phyloP scores from a whole-genome alignment of 2,113 vertebrate genomes.

The Crocuta crocuta region DNA sequence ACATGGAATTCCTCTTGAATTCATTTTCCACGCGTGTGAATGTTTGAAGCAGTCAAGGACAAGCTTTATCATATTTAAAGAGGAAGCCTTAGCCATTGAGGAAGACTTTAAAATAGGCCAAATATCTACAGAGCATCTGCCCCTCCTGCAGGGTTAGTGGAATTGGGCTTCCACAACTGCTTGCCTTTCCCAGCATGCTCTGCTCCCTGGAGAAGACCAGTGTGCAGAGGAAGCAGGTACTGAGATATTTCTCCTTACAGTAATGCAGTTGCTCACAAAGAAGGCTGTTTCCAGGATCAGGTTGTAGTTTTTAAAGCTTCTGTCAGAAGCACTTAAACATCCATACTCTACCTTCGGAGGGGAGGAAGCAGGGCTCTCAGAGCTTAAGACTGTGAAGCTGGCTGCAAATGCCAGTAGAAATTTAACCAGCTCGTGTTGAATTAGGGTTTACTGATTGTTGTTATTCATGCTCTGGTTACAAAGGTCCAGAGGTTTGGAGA shows the following conservation, averaged over 20 bases:
- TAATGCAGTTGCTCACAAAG: neutral
- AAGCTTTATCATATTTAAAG: neutral
- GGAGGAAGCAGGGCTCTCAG: neutral
- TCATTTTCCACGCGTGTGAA: neutral
- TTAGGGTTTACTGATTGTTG: neutral
- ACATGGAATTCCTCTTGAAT: neutral
- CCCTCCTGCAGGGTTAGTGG: neutral
- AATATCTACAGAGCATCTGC: neutral
- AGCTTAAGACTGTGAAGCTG: neutral
- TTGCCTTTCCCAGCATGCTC: neutral
- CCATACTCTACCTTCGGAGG: neutral
- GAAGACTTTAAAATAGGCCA: neutral
- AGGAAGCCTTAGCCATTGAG: neutral
- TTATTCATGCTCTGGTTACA: slow-evolving; percentile 24
- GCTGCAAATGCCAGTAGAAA: neutral
- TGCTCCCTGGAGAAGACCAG: neutral
- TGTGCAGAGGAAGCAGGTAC: neutral
- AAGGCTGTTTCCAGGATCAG: neutral
- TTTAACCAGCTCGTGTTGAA: slow-evolving; percentile 34
- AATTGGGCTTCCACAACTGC: neutral
- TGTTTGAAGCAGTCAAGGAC: neutral
- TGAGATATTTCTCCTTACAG: neutral
- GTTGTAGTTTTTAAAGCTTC: neutral
- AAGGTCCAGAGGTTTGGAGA: neutral
- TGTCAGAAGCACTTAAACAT: neutral